These are phyloP conservation scores for Xestia sexstrigata DNA, from an alignment of 2,888 invertebrate species.

Conservation along the genomic window DNA sequence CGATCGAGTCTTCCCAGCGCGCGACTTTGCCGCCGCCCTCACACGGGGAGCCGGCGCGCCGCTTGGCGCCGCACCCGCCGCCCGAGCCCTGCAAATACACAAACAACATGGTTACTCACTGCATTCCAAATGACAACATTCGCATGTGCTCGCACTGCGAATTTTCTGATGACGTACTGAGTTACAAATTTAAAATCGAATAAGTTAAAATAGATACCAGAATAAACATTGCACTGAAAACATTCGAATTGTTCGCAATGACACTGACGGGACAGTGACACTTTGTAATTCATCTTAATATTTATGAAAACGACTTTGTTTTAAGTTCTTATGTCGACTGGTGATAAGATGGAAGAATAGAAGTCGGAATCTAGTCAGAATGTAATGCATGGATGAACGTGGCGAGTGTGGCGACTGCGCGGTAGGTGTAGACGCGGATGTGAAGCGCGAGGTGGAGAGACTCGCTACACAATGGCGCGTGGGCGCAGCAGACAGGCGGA, in stretches of 20 bases:
- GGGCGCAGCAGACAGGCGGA: slow-evolving; percentile 61
- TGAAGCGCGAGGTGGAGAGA: slow-evolving; percentile 59
- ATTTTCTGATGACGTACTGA: slow-evolving; percentile 8
- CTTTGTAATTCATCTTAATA: slow-evolving; percentile 56
- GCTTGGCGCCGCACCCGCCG: slow-evolving; percentile 90
- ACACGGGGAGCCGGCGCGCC: slow-evolving; percentile 88
- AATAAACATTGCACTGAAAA: slow-evolving; percentile 51
- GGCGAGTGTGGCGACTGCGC: slow-evolving; percentile 13
- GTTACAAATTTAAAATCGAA: slow-evolving; percentile 13
- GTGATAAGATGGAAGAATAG: slow-evolving; percentile 21
- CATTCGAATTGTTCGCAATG: slow-evolving; percentile 61
- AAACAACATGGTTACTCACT: slow-evolving; percentile 56
- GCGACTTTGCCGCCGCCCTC: slow-evolving; percentile 89
- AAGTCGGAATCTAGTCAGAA: slow-evolving; percentile 50
- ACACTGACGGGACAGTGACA: slow-evolving; percentile 60
- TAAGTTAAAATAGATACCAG: slow-evolving; percentile 51
- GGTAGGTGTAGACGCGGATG: slow-evolving; percentile 61
- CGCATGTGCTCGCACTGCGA: background rate
- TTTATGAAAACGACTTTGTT: slow-evolving; percentile 36
- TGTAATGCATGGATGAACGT: slow-evolving; percentile 33
- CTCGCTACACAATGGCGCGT: slow-evolving; percentile 64
- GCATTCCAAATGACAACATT: slow-evolving; percentile 33
- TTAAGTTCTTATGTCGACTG: slow-evolving; percentile 49
- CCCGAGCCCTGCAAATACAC: slow-evolving; percentile 87
- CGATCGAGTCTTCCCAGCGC: slow-evolving; percentile 89